Conservation (phyloP, 2,113 vertebrate species). For the Colaptes auratus region DNA sequence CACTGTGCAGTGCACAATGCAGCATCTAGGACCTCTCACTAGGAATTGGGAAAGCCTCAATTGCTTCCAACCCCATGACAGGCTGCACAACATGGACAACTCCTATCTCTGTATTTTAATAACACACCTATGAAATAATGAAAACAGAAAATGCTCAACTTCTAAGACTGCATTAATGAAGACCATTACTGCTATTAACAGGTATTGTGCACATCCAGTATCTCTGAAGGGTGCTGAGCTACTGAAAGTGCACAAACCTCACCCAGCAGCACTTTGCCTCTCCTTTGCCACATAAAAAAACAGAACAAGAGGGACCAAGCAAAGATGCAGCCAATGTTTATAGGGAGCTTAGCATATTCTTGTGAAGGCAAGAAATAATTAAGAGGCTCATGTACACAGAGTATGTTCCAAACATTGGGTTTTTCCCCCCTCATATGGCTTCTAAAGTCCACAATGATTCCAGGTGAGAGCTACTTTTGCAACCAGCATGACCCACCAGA, state of each 20-base stretch:
- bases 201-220: accelerated
- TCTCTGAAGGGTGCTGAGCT: neutral
- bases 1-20: neutral
- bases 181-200: neutral
- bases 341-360: neutral
- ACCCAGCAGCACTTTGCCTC: neutral
- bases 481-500: neutral
- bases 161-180: neutral
- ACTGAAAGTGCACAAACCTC: neutral
- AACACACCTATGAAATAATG: neutral
- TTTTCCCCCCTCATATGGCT: neutral
- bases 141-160: neutral
- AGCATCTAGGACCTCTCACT: neutral
- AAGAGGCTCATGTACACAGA: neutral
- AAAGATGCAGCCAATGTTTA: neutral
- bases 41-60: neutral
- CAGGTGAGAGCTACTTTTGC: neutral
- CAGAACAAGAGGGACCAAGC: neutral
- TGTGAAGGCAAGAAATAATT: neutral
- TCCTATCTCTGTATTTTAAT: neutral
- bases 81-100: neutral
- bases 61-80: neutral
- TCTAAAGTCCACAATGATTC: neutral
- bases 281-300: neutral
- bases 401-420: neutral